A percentile compares a stretch with the other conserved stretches of the same genome.
Conservation (phyloP, 2,888 invertebrate genomes). For the Neoitamus cyanurus region DNA sequence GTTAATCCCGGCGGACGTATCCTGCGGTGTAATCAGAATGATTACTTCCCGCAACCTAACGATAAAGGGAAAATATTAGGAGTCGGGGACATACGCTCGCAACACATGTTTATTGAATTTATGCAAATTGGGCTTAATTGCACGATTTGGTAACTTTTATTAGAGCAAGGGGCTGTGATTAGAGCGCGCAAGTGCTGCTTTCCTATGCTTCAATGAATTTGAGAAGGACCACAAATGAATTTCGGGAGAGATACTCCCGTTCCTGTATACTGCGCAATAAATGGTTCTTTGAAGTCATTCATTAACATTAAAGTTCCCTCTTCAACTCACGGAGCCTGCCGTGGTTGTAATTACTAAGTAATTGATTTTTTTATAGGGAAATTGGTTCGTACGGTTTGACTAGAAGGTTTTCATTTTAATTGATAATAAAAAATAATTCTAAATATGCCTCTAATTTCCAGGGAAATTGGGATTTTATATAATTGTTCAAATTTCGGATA, state of each 20-base stretch:
- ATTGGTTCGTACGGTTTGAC: not conserved
- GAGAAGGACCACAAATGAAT: not conserved
- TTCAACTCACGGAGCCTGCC: not conserved
- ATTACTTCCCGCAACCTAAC: not conserved
- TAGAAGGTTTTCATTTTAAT: not conserved
- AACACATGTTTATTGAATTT: slow-evolving; percentile 12
- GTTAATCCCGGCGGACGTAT: not conserved
- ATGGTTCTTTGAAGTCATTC: not conserved
- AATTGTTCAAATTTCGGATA: not conserved
- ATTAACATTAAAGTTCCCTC: not conserved
- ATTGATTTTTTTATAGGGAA: not conserved
- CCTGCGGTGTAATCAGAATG: not conserved
- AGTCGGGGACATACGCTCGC: not conserved
- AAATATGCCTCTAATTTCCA: not conserved
- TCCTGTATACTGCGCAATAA: not conserved
- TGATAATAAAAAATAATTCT: not conserved
- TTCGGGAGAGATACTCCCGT: not conserved
- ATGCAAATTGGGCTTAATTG: slow-evolving; percentile 6
- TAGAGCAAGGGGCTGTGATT: not conserved
- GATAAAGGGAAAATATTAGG: not conserved
- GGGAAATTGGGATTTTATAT: not conserved
- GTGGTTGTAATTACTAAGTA: not conserved
- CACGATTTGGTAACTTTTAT: not conserved
- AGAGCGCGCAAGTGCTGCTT: not conserved
- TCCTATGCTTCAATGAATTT: not conserved